Base-by-base conservation (phyloP, 2,888 invertebrate species). In the Eustalomyia histrio region DNA sequence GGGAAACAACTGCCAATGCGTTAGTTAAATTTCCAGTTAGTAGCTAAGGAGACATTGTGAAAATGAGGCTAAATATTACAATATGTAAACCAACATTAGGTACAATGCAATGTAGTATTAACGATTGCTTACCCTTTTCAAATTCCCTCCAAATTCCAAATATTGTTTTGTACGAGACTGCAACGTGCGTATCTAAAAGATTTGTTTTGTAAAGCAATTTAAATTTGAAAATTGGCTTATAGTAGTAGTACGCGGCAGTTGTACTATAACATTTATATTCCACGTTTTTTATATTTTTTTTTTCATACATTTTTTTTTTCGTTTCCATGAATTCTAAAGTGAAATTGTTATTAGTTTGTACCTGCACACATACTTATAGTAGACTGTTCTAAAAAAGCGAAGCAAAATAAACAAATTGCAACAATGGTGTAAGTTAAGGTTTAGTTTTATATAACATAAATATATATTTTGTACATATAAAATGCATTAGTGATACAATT, bases 181-280 rank as follows among this genome's bases (percentile, higher is more conserved):
- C 29, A 18, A 53, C 52, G 64, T 69, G 76, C 76, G 69, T 76
- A 50, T 24, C 33, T 35, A 39, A 58, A 63, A 35, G 35, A 64
- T 64, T 63, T 76, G 43, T 55, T 53, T 61, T 39, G 9, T 55
- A 33, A 55, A 68, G 64, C 64, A 50, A 64, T 47, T 58, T 55
- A 35, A 35, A 61, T 55, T 75, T 75, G 5, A 61, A 75, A 67
- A 55, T 47, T 55, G 29, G 29, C 16, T 47, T 68, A 16, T 14
- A 24, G 24, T 24, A 21, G 55, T 21, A 21, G n/a, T 29, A 29
- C 7, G 29, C 29, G 29, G 29, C 29, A 29, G 7, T 29, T 29
- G 29, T 29, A 29, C 29, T 29, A 29, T 29, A 29, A 7, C 29
- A 29, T 29, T 29, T 29, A 6, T 29, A 29, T 29, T 6, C 7